Evolutionary conservation across 2,888 invertebrate species (phyloP).

Genomic region (Dryobota labecula): DNA sequence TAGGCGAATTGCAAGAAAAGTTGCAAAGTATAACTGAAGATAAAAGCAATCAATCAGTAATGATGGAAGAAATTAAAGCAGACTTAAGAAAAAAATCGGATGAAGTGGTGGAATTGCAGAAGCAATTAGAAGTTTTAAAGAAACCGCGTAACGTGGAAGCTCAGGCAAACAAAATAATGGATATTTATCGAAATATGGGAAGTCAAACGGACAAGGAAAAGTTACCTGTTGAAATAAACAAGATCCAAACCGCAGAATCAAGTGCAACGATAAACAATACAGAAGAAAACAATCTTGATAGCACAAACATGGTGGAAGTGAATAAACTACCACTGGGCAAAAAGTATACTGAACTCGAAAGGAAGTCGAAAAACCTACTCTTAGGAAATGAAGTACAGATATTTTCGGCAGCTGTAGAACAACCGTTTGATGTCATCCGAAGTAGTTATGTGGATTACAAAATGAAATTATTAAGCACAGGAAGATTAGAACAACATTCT

Average conservation of each 20-base stretch:
- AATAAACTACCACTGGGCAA: slow-evolving; percentile 41
- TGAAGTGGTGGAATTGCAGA: slow-evolving; percentile 73
- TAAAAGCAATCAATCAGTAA: slow-evolving; percentile 63
- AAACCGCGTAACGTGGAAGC: slow-evolving; percentile 62
- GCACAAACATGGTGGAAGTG: slow-evolving; percentile 11
- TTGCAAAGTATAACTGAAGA: slow-evolving; percentile 66
- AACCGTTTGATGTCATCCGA: slow-evolving; percentile 76
- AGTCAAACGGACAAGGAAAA: slow-evolving; percentile 72
- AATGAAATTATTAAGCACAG: slow-evolving; percentile 74
- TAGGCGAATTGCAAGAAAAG: slow-evolving; percentile 73
- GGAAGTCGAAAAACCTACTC: slow-evolving; percentile 56
- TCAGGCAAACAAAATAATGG: slow-evolving; percentile 63
- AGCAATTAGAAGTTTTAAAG: slow-evolving; percentile 69
- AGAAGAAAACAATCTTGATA: slow-evolving; percentile 27
- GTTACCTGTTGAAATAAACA: slow-evolving; percentile 41
- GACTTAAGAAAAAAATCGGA: slow-evolving; percentile 73
- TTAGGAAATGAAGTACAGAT: slow-evolving; percentile 78
- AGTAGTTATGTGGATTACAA: slow-evolving; percentile 79
- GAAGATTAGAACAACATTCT: slow-evolving; percentile 77
- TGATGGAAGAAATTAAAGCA: slow-evolving; percentile 67
- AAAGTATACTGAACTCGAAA: slow-evolving; percentile 40
- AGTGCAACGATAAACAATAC: slow-evolving; percentile 42
- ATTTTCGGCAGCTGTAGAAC: slow-evolving; percentile 75
- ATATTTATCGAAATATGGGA: slow-evolving; percentile 48
- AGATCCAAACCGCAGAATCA: slow-evolving; percentile 41